Evolutionary conservation across 1,140 invertebrate genomes (phyloP).

Genomic region (Drosophila eugracilis): DNA sequence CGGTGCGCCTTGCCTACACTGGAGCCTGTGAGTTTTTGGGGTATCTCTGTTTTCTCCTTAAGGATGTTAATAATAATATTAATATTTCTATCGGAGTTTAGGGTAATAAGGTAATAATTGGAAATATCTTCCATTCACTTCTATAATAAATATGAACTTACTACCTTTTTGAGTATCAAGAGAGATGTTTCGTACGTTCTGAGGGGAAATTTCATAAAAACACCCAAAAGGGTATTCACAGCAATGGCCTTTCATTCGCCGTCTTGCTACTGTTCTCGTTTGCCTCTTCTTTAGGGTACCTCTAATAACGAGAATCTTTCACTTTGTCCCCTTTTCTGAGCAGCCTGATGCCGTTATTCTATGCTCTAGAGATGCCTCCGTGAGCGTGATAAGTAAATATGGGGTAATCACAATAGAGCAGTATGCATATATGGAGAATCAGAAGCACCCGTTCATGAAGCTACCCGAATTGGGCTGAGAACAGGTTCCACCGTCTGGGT

Average conservation of each 20-base stretch:
- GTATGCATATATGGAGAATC: constrained; percentile 6
- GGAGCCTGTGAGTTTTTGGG: neutral
- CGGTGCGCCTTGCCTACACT: constrained; percentile 23
- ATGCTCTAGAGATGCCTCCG: constrained; percentile 15
- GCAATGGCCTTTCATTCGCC: neutral
- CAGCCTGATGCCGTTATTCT: constrained; percentile 7
- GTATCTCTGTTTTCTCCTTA: neutral
- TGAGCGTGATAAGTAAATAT: constrained; percentile 6
- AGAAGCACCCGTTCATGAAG: constrained; percentile 11
- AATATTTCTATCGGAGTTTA: neutral
- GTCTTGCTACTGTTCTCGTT: neutral
- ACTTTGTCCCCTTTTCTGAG: constrained; percentile 17
- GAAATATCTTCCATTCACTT: too few relatives aligned
- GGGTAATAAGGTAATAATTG: too few relatives aligned
- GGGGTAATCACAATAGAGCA: neutral
- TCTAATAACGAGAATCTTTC: constrained; percentile 33
- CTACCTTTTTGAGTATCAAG: too few relatives aligned
- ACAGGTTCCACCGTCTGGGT: constrained; percentile 43
- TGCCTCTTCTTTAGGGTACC: constrained; percentile 5
- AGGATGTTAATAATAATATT: neutral
- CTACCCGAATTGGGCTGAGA: constrained; percentile 17
- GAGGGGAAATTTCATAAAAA: too few relatives aligned
- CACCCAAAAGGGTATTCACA: neutral
- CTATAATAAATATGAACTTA: too few relatives aligned
- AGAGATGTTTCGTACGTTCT: too few relatives aligned